Evolutionary conservation across 2,888 invertebrate genomes (phyloP), one percentile per base, ranked within the genome.

Genomic region (Epirrhoe tristata): DNA sequence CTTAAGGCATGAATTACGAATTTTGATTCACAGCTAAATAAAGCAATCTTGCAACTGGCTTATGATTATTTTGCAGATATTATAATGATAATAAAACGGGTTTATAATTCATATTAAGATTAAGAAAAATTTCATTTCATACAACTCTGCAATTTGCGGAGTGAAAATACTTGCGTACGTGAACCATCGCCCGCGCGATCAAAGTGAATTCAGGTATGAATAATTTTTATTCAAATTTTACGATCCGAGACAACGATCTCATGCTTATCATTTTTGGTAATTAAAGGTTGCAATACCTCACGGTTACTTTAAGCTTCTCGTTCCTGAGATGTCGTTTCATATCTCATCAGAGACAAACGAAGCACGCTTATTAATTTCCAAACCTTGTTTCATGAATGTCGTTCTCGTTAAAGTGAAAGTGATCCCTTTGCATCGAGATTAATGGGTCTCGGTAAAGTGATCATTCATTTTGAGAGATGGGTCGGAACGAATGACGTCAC

Each of bases 371-470:
- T 73, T 71, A 70, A 70, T 74, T 66, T 70, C 57, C 58, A 66
- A 60, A 54, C 51, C 59, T 64, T 60, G 58, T 72, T 71, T 70
- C 65, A 66, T 32, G 62, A 71, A 77, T 77, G 76, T 75, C 70
- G 71, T 72, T 77, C 76, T 73, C 69, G 67, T 73, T 73, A 71
- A 77, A 87, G 87, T 85, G 87, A 87, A 87, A 87, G 87, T 87
- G 86, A 86, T 86, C 82, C 85, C 82, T 83, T 83, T 80, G 76
- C 69, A 70, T 71, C 77, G 77, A 83, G 86, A 87, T 86, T 83
- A 84, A 87, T 86, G 81, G 73, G 63, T 39, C 77, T 80, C 79
- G 76, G 82, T 82, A 81, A 74, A 78, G 78, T 78, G 77, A 83
- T 83, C 81, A 74, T 75, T 78, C 79, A 77, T 75, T 76, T 74